Percentiles rank a stretch among this genome's conserved stretches.
phyloP scores from a whole-genome alignment of 2,797 vertebrate species.

The Babyrousa celebensis region DNA sequence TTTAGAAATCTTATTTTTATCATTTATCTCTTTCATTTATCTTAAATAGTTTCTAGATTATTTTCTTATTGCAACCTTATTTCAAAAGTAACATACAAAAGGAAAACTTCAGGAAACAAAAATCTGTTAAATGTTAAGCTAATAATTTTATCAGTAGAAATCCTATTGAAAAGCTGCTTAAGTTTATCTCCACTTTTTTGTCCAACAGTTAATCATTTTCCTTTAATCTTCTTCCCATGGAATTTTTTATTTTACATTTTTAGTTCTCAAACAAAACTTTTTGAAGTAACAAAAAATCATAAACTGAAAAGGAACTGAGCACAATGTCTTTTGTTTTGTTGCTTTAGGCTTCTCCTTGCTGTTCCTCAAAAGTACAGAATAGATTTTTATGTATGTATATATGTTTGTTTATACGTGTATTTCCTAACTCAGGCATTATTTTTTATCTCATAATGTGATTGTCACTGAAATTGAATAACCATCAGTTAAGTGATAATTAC shows the following conservation, averaged over 20 bases:
- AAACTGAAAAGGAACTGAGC: neutral
- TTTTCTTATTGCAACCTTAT: neutral
- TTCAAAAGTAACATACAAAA: neutral
- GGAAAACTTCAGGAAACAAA: neutral
- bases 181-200: neutral
- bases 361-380: neutral
- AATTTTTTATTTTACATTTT: neutral
- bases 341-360: neutral
- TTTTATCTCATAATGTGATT: slow-evolving; percentile 22
- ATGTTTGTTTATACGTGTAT: neutral
- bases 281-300: neutral
- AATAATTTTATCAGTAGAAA: slow-evolving; percentile 18
- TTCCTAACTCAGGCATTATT: slow-evolving; percentile 30
- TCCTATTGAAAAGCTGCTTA: neutral
- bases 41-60: neutral
- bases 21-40: neutral
- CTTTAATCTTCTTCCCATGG: slow-evolving; percentile 6
- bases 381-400: neutral
- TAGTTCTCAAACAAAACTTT: neutral
- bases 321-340: neutral
- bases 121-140: neutral
- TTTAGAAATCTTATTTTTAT: slow-evolving; percentile 22
- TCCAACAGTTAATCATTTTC: slow-evolving; percentile 25
- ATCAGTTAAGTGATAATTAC: neutral
- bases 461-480: neutral